Percentiles rank a stretch among this genome's conserved stretches.
Evolutionary conservation across 1,140 invertebrate species (phyloP).

Genomic region (Hylyphantes graminicola): DNA sequence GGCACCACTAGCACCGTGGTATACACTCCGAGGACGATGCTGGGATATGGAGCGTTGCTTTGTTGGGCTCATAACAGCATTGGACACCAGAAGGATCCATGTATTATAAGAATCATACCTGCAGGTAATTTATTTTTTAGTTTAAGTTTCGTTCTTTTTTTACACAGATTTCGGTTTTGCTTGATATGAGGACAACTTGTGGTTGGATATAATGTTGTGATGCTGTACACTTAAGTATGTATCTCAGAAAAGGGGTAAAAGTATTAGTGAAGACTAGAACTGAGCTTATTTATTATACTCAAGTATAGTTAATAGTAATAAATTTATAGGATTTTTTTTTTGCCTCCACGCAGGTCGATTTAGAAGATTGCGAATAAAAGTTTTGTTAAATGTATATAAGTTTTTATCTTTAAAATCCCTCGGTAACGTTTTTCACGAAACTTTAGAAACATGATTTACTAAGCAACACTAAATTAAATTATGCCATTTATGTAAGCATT

Average conservation of each 20-base stretch:
- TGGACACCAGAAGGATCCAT: constrained; percentile 78
- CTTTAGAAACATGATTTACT: too few species aligned
- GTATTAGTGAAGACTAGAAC: too few species aligned
- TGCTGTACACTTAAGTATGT: too few species aligned
- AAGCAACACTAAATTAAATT: not conserved
- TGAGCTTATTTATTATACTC: too few species aligned
- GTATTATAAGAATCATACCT: constrained; percentile 90
- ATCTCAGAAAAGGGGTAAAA: too few species aligned
- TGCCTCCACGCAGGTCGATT: too few species aligned
- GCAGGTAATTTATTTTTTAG: constrained; percentile 71
- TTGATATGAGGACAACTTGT: not conserved
- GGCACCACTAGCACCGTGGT: constrained; percentile 38
- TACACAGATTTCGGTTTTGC: not conserved
- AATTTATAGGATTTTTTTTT: too few species aligned
- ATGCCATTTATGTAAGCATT: not conserved
- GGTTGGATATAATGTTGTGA: too few species aligned
- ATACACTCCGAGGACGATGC: constrained; percentile 76
- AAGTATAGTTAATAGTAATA: too few species aligned
- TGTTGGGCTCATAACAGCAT: constrained; percentile 71
- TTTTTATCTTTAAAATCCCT: not conserved
- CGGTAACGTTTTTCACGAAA: too few species aligned
- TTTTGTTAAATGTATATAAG: not conserved
- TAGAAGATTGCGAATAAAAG: too few species aligned
- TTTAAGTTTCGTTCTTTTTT: not conserved
- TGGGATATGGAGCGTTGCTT: constrained; percentile 88